Percentiles rank a stretch among this genome's conserved stretches.
Evolutionary conservation across 1,140 invertebrate genomes (phyloP).

Genomic region (Vanessa atalanta): DNA sequence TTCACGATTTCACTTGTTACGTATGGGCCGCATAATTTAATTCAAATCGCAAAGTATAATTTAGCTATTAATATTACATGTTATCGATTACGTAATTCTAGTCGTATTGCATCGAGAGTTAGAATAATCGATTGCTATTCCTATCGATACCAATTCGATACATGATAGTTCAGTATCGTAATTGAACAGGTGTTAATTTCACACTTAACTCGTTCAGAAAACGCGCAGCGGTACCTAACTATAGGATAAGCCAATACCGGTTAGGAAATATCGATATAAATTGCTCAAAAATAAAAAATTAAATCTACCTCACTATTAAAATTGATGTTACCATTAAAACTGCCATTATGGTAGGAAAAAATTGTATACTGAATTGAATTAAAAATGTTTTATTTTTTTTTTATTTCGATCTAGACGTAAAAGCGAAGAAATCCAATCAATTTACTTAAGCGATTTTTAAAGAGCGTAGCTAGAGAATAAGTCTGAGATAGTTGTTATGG

Average conservation of each 20-base stretch:
- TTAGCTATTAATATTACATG: constrained; percentile 2
- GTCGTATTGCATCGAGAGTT: constrained; percentile 36
- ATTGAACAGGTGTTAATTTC: constrained; percentile 51
- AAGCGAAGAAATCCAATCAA: constrained; percentile 20
- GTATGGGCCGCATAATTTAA: no score
- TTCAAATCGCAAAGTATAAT: not conserved
- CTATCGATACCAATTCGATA: constrained; percentile 52
- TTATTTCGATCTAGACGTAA: not conserved
- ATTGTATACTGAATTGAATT: no score
- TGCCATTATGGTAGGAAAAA: constrained; percentile 1
- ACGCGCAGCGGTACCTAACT: constrained; percentile 35
- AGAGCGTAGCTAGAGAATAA: not conserved
- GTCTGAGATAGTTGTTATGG: no score
- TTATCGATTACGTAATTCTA: constrained; percentile 39
- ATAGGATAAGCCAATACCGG: constrained; percentile 32
- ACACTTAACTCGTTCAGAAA: constrained; percentile 49
- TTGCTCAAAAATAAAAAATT: constrained; percentile 6
- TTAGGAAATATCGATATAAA: constrained; percentile 25
- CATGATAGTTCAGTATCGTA: constrained; percentile 45
- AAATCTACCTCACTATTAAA: constrained; percentile 11
- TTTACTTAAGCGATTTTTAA: constrained; percentile 15
- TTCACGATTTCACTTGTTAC: no score
- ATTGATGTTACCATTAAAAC: constrained; percentile 23
- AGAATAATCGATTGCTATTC: constrained; percentile 49
- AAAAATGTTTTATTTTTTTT: no score